Evolutionary conservation across 1,140 invertebrate species (phyloP), one percentile per base, ranked within the genome.

Genomic region (Wiebesia pumilae): DNA sequence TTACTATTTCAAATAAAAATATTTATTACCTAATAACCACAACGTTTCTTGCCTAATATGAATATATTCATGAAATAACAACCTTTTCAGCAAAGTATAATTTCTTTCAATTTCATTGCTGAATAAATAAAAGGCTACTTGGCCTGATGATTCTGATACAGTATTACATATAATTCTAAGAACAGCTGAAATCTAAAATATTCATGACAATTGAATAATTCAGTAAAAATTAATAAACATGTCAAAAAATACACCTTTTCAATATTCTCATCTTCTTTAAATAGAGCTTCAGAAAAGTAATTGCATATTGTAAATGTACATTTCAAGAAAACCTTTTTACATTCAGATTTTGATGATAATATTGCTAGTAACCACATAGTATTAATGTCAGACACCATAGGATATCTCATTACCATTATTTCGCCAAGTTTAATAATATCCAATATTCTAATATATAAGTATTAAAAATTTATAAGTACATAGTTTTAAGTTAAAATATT

Each of bases 31-130:
- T 87, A 93, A 86, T 9, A 94, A 85, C 92, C 92, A 93, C 0
- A 93, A 69, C 62, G 92, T 91, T 90, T 94, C 92, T 88, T 89
- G 92, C 87, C 90, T 91, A 24, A 93, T 85, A 38, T 93, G 90
- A 71, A 88, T 65, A 67, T 91, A 89, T 58, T 88, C 85, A 88
- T 92, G 90, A 27, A 84, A 87, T 51, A 93, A 88, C 79, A 94
- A 87, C 88, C 82, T 87, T 47, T 89, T 85, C 1, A 91, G 85
- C 27, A 92, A 87, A 88, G 88, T 83, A 62, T 87, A 87, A 73
- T 88, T 79, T 47, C 78, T 78, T 79, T 90, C 89, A 87, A 89
- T 90, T n/a, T 88, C 71, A 89, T 91, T 89, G 19, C 86, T 88
- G 14, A 93, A 86, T 87, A 93, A 89, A 79, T 88, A 83, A 58